Conservation (phyloP, 1,140 invertebrate genomes). For the Zaprionus lachaisei region DNA sequence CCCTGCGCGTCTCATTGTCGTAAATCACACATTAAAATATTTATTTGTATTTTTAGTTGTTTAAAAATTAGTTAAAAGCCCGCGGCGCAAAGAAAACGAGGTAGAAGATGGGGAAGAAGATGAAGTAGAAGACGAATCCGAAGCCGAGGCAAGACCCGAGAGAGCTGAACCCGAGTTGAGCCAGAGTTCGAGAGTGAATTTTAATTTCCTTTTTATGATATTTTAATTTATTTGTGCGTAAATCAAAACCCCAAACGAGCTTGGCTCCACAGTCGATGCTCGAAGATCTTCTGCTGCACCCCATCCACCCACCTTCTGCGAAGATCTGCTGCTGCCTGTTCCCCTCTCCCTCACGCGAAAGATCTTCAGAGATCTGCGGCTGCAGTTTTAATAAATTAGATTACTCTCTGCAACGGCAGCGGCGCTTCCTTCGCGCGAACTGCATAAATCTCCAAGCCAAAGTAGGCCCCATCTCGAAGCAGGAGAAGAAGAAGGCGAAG, state of each 20-base stretch:
- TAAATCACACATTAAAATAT: slow-evolving; percentile 85
- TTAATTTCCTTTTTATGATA: slow-evolving; percentile 85
- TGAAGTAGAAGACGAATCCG: slow-evolving; percentile 1
- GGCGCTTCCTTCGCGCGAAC: slow-evolving; percentile 75
- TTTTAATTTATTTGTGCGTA: slow-evolving; percentile 84
- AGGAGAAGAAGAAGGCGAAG: background rate
- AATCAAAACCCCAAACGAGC: slow-evolving; percentile 81
- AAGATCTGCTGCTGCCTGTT: background rate
- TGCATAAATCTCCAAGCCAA: slow-evolving; percentile 71
- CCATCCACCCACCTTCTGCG: background rate
- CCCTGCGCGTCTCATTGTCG: slow-evolving; percentile 83
- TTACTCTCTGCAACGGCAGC: slow-evolving; percentile 63
- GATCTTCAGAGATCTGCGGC: slow-evolving; percentile 37
- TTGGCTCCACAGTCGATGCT: slow-evolving; percentile 42
- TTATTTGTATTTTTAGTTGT: slow-evolving; percentile 84
- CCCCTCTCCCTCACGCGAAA: background rate
- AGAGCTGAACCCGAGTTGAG: slow-evolving; percentile 12
- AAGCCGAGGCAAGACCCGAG: slow-evolving; percentile 8
- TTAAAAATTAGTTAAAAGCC: slow-evolving; percentile 84
- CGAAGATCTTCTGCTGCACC: background rate
- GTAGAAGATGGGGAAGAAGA: background rate
- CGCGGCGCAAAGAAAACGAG: slow-evolving; percentile 40
- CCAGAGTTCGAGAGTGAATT: slow-evolving; percentile 72
- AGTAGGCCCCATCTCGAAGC: background rate
- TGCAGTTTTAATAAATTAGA: slow-evolving; percentile 83